Evolutionary conservation across 1,140 invertebrate species (phyloP).

Genomic region (Cotesia typhae): DNA sequence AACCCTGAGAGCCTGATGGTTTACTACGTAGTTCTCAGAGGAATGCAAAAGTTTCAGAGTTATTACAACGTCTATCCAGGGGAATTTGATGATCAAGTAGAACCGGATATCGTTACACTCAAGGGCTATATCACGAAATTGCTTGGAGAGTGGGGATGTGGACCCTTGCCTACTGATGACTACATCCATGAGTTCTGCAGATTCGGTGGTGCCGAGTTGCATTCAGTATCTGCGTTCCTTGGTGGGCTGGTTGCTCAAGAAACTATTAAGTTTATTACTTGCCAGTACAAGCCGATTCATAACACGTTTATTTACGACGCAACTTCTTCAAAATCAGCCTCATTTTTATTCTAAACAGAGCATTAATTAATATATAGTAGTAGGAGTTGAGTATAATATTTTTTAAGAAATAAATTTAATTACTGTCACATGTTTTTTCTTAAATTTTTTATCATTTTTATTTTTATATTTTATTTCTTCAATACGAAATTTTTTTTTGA

Average conservation of each 20-base stretch:
- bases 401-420: slow-evolving; percentile 20
- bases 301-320: slow-evolving; percentile 97
- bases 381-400: too few relatives aligned
- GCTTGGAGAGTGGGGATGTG: slow-evolving; percentile 85
- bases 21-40: slow-evolving; percentile 90
- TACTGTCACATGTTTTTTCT: too few relatives aligned
- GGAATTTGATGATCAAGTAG: slow-evolving; percentile 85
- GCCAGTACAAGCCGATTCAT: slow-evolving; percentile 95
- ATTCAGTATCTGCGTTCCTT: slow-evolving; percentile 94
- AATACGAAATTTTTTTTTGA: too few relatives aligned
- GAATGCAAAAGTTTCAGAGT: slow-evolving; percentile 87
- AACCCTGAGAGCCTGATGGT: slow-evolving; percentile 87
- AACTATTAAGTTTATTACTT: slow-evolving; percentile 96
- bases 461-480: too few relatives aligned
- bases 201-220: slow-evolving; percentile 93
- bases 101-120: slow-evolving; percentile 87
- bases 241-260: slow-evolving; percentile 95
- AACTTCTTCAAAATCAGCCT: slow-evolving; percentile 85
- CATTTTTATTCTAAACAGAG: slow-evolving; percentile 71
- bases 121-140: slow-evolving; percentile 84
- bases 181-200: slow-evolving; percentile 94
- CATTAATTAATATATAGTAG: neutral
- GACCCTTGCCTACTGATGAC: slow-evolving; percentile 86
- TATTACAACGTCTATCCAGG: slow-evolving; percentile 93
- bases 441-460: too few relatives aligned